phyloP scores from a whole-genome alignment of 2,797 vertebrate genomes.

The Yasuhikotakia modesta region DNA sequence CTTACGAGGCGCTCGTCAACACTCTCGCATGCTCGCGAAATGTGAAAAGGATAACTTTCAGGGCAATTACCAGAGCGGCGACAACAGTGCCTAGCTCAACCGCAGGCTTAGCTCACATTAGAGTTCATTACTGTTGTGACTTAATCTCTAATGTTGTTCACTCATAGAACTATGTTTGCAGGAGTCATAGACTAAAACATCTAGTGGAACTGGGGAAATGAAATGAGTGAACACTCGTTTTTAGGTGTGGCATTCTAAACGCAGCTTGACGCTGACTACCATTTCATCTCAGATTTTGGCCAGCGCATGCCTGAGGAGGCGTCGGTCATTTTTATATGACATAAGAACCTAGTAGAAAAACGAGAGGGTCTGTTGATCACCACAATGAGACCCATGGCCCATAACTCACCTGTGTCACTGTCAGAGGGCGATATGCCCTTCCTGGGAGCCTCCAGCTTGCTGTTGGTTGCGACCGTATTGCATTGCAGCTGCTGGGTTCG shows the following conservation, averaged over 20 bases:
- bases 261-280: conserved; percentile 37
- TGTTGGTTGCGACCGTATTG: conserved; percentile 32
- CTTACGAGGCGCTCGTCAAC: conserved; percentile 76
- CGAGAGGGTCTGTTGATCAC: conserved; percentile 36
- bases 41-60: conserved; percentile 62
- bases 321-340: conserved; percentile 71
- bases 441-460: conserved; percentile 42
- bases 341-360: conserved; percentile 49
- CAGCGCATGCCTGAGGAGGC: conserved; percentile 57
- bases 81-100: conserved; percentile 50
- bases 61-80: conserved; percentile 60
- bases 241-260: conserved; percentile 54
- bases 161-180: conserved; percentile 51
- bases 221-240: neutral
- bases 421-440: conserved; percentile 58
- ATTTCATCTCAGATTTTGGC: conserved; percentile 43
- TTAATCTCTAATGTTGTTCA: conserved; percentile 39
- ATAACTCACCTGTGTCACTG: conserved; percentile 74
- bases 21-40: conserved; percentile 62
- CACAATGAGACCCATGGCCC: conserved; percentile 41
- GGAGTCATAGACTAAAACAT: conserved; percentile 29
- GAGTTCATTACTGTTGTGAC: conserved; percentile 48
- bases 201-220: neutral
- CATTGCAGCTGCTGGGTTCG: conserved; percentile 41
- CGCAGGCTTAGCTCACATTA: conserved; percentile 53